Conservation (phyloP, 2,888 invertebrate genomes). For the Mesoligia furuncula region DNA sequence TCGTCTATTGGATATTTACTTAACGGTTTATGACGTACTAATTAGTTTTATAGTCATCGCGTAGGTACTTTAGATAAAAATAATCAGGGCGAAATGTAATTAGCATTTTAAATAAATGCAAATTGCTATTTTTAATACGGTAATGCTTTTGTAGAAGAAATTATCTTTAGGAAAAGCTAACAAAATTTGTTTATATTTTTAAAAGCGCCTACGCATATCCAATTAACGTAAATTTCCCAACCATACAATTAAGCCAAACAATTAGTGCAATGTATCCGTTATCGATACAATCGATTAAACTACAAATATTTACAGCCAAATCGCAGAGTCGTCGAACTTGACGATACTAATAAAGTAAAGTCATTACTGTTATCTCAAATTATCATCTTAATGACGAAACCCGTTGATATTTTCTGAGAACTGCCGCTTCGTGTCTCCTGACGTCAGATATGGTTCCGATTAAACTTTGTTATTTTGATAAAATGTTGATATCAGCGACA, state of each 20-base stretch:
- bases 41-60: constrained; percentile 33
- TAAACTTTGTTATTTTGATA: constrained; percentile 49
- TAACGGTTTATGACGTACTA: constrained; percentile 18
- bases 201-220: not conserved
- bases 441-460: constrained; percentile 60
- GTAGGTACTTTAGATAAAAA: constrained; percentile 29
- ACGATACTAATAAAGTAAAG: constrained; percentile 78
- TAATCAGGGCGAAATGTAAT: constrained; percentile 23
- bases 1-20: constrained; percentile 6
- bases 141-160: not conserved
- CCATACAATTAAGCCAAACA: constrained; percentile 30
- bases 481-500: constrained; percentile 33
- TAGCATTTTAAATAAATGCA: constrained; percentile 17
- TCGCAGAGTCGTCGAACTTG: constrained; percentile 77
- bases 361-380: constrained; percentile 80
- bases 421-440: constrained; percentile 51
- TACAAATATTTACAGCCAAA: constrained; percentile 72
- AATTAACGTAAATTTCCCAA: constrained; percentile 1
- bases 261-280: constrained; percentile 41
- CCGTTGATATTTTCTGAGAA: constrained; percentile 73
- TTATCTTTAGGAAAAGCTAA: not conserved
- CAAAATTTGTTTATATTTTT: constrained; percentile 8
- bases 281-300: constrained; percentile 55
- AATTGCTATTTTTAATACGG: constrained; percentile 18
- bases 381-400: constrained; percentile 81